Evolutionary conservation across 2,888 invertebrate species (phyloP), one percentile per base, ranked within the genome.

Genomic region (Drosophila robusta): DNA sequence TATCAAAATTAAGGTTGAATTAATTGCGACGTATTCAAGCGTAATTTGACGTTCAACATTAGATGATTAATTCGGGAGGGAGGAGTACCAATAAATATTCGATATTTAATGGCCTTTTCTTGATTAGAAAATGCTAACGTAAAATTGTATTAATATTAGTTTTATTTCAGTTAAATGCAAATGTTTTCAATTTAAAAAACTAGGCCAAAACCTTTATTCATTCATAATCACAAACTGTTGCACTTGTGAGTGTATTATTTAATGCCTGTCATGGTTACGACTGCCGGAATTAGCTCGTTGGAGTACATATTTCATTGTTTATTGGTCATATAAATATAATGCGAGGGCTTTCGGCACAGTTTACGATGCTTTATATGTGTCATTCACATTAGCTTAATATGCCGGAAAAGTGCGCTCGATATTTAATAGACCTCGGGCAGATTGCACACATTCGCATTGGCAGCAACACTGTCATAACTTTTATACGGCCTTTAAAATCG

Each of bases 401-500:
- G 62, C 81, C 78, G 72, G 74, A 80, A 80, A 84, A 83, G 72
- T 66, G 68, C 50, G 70, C 67, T 60, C 74, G 63, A 65, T 76
- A 78, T 74, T 78, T 72, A 80, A 78, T 77, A 79, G 80, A 75
- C 65, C 45, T 22, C 36, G 22, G 46, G 63, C 75, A 69, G 54
- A 76, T 76, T 72, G 61, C 64, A 64, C 46, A 39, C 36, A 29
- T 61, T 44, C 75, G 38, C 24, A 29, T 61, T 44, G 76, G 29
- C 41, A 44, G 45, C 51, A 56, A 70, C 72, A 67, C 52, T 72
- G 85, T 78, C 87, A 74, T 83, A 87, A 83, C 87, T 78, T 83
- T 80, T 84, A 87, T 87, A 76, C 56, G 77, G 72, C 77, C 71
- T 87, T 87, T 85, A 87, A 87, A 87, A 84, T 84, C 87, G 55